Evolutionary conservation across 2,113 vertebrate species (phyloP), one percentile per base, ranked within the genome.

Genomic region (Dissostichus mawsoni): DNA sequence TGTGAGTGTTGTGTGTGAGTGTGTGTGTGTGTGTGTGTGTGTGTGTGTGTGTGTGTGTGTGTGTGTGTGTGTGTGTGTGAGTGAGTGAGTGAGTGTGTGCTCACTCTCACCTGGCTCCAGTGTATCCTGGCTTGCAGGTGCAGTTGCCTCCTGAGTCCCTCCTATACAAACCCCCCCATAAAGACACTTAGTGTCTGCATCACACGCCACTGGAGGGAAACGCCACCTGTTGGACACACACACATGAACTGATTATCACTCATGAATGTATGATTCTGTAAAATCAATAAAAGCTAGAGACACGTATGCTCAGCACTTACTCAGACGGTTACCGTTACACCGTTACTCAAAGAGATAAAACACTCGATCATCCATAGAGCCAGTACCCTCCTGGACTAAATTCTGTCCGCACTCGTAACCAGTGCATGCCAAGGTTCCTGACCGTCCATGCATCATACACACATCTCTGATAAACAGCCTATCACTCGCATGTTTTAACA

Each of bases 111-210:
- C 96, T 97, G 86, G 84, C 88, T 2, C 97, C 97, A 0, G 86
- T 88, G 86, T 95, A 97, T 16, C 96, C 97, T 0, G 92, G 95
- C 76, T 72, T 95, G 90, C 98, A 99, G 50, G 94, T 97, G 91
- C 98, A 99, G 94, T 99, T 98, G 76, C 95, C 94, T 48, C 96
- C 96, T 89, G 85, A 93, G 7, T 85, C 74, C 95, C 95, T 0
- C 90, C 95, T 5, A 91, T 64, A 61, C 98, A 99, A 0, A 87
- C 85, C 0, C 96, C 96, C 0, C 96, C 95, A 0, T 95, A 94
- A 2, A 92, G 88, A 79, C 98, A 99, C 13, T 95, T 94, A 70
- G 92, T 83, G 79, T 96, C 95, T 75, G 90, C 85, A 5, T 93
- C 93, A 25, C 98, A 99, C 0, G 92, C 89, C 63, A 94, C 93